These are phyloP conservation scores for Amphimallon solstitiale DNA, from an alignment of 2,888 invertebrate species.

Conservation along the genomic window DNA sequence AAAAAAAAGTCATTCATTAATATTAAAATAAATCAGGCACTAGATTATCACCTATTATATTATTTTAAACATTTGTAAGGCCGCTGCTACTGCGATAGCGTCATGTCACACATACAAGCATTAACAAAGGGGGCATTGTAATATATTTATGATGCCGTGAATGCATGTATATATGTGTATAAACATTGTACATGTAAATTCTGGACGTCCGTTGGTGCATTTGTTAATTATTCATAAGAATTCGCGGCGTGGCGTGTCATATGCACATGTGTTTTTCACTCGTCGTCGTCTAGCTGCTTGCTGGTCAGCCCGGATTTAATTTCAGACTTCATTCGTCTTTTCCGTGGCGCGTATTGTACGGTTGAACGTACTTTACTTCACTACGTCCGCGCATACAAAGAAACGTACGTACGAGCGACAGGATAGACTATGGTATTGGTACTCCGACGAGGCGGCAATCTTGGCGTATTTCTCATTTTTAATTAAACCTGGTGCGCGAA, in stretches of 20 bases:
- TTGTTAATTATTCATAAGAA: conserved; percentile 33
- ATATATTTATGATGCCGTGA: no score
- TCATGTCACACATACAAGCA: no score
- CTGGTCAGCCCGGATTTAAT: conserved; percentile 31
- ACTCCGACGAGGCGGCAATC: neutral
- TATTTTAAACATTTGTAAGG: no score
- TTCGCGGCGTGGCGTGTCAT: conserved; percentile 24
- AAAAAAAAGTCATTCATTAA: no score
- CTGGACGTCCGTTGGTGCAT: conserved; percentile 8
- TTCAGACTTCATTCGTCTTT: conserved; percentile 33
- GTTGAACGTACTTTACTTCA: neutral
- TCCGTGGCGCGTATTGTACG: neutral
- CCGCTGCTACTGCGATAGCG: no score
- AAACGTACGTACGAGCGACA: neutral
- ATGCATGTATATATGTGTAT: no score
- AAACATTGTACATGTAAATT: no score
- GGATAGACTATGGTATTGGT: neutral
- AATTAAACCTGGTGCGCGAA: conserved; percentile 24
- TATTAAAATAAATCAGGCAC: no score
- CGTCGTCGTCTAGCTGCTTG: neutral
- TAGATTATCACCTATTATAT: no score
- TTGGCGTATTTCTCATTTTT: conserved; percentile 30
- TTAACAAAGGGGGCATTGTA: no score
- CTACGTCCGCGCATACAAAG: neutral
- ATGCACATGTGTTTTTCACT: conserved; percentile 29